phyloP scores from a whole-genome alignment of 2,888 invertebrate genomes.

The Archips crataeganus region DNA sequence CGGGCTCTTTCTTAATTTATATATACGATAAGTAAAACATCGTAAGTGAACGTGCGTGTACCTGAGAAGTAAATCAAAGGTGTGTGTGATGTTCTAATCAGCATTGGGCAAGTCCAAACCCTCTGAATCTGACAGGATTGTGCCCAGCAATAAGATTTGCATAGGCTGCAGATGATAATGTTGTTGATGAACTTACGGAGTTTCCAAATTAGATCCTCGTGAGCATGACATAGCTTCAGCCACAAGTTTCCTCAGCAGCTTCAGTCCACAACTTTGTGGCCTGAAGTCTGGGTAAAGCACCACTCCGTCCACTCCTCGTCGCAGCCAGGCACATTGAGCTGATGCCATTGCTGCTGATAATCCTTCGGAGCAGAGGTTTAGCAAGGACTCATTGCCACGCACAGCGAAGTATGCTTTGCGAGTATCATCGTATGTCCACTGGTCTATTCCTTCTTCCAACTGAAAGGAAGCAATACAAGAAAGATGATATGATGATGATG shows the following conservation, averaged over 20 bases:
- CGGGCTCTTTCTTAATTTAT: too few species aligned
- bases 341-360: slow-evolving; percentile 61
- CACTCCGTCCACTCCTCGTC: slow-evolving; percentile 68
- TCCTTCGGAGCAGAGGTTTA: slow-evolving; percentile 72
- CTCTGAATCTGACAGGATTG: too few species aligned
- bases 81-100: too few species aligned
- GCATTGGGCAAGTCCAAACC: too few species aligned
- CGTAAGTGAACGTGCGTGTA: too few species aligned
- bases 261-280: slow-evolving; percentile 61
- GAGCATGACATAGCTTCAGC: slow-evolving; percentile 69
- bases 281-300: slow-evolving; percentile 67
- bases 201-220: slow-evolving; percentile 60
- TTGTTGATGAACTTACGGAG: slow-evolving; percentile 64
- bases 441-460: slow-evolving; percentile 51
- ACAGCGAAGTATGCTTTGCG: slow-evolving; percentile 64
- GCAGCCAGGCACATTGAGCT: slow-evolving; percentile 71
- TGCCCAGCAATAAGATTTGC: too few species aligned
- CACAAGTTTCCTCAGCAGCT: slow-evolving; percentile 64
- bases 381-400: slow-evolving; percentile 59
- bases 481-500: too few species aligned
- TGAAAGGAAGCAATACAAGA: slow-evolving; percentile 36
- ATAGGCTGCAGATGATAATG: too few species aligned
- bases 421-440: slow-evolving; percentile 66
- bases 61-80: too few species aligned
- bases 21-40: too few species aligned